Conservation (phyloP, 2,113 vertebrate species). For the Ifrita kowaldi region DNA sequence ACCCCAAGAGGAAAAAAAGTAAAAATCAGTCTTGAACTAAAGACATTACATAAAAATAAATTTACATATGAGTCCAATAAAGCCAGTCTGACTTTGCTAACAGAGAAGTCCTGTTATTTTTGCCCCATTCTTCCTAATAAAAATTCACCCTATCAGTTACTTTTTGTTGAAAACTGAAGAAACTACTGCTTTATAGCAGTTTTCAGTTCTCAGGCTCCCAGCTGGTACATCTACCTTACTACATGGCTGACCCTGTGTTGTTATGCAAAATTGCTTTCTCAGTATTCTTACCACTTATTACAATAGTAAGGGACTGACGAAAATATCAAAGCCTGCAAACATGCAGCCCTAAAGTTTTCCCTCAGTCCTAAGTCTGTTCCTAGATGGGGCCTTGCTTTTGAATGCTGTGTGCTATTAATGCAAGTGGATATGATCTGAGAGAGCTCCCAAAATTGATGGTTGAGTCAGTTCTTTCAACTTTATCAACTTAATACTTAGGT, state of each 20-base stretch:
- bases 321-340: not conserved
- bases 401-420: not conserved
- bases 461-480: not conserved
- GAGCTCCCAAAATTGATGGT: not conserved
- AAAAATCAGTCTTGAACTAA: not conserved
- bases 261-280: not conserved
- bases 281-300: not conserved
- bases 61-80: not conserved
- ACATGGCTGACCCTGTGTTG: not conserved
- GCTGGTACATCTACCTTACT: not conserved
- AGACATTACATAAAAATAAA: not conserved
- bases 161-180: not conserved
- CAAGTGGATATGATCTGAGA: not conserved
- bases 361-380: not conserved
- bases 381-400: not conserved
- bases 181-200: not conserved
- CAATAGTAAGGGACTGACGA: not conserved
- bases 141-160: not conserved
- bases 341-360: not conserved
- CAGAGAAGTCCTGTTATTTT: not conserved
- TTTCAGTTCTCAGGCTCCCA: not conserved
- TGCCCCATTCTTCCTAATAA: not conserved
- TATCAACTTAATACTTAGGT: not conserved
- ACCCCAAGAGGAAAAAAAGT: not conserved
- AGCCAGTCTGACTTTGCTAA: not conserved